Conservation (phyloP, 2,113 vertebrate species). For the Ranitomeya variabilis region DNA sequence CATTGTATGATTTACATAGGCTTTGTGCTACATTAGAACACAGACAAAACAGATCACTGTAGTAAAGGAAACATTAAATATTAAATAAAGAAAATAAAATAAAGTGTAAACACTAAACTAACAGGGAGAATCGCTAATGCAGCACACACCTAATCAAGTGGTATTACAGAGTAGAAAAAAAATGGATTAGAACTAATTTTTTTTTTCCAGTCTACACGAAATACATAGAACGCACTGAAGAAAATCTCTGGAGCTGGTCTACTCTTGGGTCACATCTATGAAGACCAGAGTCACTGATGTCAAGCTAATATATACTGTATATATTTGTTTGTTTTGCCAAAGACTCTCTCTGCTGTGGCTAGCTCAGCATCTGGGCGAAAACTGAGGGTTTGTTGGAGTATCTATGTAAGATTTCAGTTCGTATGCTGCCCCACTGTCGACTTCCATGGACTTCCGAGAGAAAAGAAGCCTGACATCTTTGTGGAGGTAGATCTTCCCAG, state of each 20-base stretch:
- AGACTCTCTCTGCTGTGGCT: slow-evolving; percentile 38
- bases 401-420: slow-evolving; percentile 98
- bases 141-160: slow-evolving; percentile 96
- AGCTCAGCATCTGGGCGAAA: slow-evolving; percentile 91
- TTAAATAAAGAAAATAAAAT: slow-evolving; percentile 97
- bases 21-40: slow-evolving; percentile 97
- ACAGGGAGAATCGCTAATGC: slow-evolving; percentile 89
- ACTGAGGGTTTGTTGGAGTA: slow-evolving; percentile 91
- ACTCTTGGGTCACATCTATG: slow-evolving; percentile 65
- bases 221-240: slow-evolving; percentile 86
- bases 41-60: slow-evolving; percentile 87
- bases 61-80: slow-evolving; percentile 99
- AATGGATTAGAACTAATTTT: slow-evolving; percentile 76
- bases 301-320: slow-evolving; percentile 1
- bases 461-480: slow-evolving; percentile 97
- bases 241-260: slow-evolving; percentile 74
- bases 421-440: slow-evolving; percentile 97
- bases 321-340: slow-evolving; percentile 63
- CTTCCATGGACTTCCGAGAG: slow-evolving; percentile 99
- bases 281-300: slow-evolving; percentile 61
- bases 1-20: slow-evolving; percentile 95
- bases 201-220: slow-evolving; percentile 88
- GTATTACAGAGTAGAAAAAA: slow-evolving; percentile 91
- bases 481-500: slow-evolving; percentile 99
- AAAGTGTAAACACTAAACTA: slow-evolving; percentile 99